Base-by-base conservation (phyloP, 2,113 vertebrate genomes). In the Pipa parva region DNA sequence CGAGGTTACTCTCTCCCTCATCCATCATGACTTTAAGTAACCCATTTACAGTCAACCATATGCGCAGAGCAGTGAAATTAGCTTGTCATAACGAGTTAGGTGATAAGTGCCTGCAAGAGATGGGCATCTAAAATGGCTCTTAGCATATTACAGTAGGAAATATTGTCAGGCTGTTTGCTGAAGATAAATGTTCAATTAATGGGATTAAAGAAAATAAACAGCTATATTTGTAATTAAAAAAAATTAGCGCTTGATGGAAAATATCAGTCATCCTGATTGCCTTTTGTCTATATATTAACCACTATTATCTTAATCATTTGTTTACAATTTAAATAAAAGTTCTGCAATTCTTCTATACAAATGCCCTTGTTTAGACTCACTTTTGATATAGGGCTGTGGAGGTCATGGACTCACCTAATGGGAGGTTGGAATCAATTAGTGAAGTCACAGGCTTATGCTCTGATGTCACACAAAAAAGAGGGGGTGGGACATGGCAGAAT, bases 1-100 rank as follows among this genome's bases (percentile, higher is more conserved):
- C 88, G 85, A 87, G 91, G 93, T 86, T 84, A 91, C 90, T 84
- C 84, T 87, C 79, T 78, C 81, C 79, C 89, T 94, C 95, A 97
- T 98, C 94, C 94, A 97, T 98, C 96, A 98, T 84, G 86, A 83
- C 89, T 87, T 66, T 97, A 97, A 98, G 92, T 97, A 97, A 98
- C 91, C 94, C 94, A 95, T 97, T 96, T 97, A 91, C 91, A 87
- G 89, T 82, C 89, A 90, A 88, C 92, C 88, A 87, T 91, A 92
- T 92, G 90, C 91, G 90, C 92, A 83, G 80, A 74, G 88, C 87
- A 82, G 87, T 88, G 81, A 97, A 97, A 98, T 97, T 97, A 93
- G 92, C 93, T 97, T 97, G 96, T 97, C 96, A 98, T 97, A 98
- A 97, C 92, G 87, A 90, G 87, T 98, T 97, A 96, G 92, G 86